Evolutionary conservation across 2,113 vertebrate genomes (phyloP), one percentile per base, ranked within the genome.

Genomic region (Tretioscincus oriximinensis): DNA sequence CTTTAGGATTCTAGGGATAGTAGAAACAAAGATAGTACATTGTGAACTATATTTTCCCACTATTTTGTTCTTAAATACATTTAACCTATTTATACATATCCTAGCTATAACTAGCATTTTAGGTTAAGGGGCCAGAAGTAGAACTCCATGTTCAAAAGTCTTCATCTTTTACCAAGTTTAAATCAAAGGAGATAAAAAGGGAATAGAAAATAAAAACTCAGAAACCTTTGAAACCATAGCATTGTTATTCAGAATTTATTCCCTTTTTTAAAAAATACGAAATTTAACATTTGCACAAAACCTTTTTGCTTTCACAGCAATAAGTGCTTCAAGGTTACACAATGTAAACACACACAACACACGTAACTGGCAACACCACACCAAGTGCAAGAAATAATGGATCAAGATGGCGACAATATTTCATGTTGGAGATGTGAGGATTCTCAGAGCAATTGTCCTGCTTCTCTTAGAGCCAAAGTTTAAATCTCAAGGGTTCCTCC

Each of bases 241-340:
- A 73, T 66, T 45, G 92, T 91, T 93, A 82, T 94, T 95, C 90
- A 93, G 93, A 93, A 94, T 96, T 96, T 96, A 96, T 96, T 96
- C 93, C 95, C 92, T 91, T 93, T 71, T 71, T 70, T 29, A 90
- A 94, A 58, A 54, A 58, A 91, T 73, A 91, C 88, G 88, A 92
- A 92, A 74, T 87, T 89, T 92, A 86, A 96, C 89, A 96, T 81
- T 93, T 90, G 83, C 93, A 92, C 87, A 95, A 91, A 92, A 28
- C 89, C 88, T 90, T 91, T 58, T 95, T 87, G 60, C 88, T 93
- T 94, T 93, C 94, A 95, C 94, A 95, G 91, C 90, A 93, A 93
- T 61, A 54, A 76, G 84, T 93, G 92, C 94, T 85, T 91, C 92
- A 69, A 51, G 81, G 86, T 92, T 95, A 95, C 94, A 96, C 84